Percentiles rank a stretch among this genome's conserved stretches.
These are phyloP conservation scores for Phacellophora camtschatica DNA, from an alignment of 30 jellyfish, hydroid and myxozoan genomes.

Conservation along the genomic window DNA sequence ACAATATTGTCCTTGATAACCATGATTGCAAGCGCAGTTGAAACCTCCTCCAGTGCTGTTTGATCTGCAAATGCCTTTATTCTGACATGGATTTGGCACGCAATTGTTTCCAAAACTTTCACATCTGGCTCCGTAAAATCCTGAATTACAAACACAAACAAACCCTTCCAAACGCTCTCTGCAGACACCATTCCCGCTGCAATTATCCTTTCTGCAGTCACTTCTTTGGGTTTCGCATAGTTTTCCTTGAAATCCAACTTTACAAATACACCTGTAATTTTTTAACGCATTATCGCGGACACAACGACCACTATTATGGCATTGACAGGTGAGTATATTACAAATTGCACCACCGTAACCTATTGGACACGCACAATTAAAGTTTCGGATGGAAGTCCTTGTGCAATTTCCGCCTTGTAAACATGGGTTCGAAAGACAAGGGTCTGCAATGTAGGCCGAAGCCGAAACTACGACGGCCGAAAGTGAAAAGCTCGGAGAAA, in stretches of 20 bases:
- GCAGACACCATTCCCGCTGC: constrained; percentile 71
- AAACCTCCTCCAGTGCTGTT: constrained; percentile 48
- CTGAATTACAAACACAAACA: constrained; percentile 59
- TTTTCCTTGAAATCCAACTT: constrained; percentile 63
- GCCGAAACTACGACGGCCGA: no score
- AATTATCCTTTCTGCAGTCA: constrained; percentile 58
- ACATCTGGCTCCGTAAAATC: constrained; percentile 51
- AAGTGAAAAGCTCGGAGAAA: background rate
- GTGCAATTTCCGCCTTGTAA: constrained; percentile 55
- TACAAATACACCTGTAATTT: constrained; percentile 62
- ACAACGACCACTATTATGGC: constrained; percentile 81
- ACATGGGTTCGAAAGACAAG: constrained; percentile 58
- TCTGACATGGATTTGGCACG: constrained; percentile 57
- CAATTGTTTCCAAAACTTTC: constrained; percentile 10
- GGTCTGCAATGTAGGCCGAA: background rate
- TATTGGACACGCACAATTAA: constrained; percentile 63
- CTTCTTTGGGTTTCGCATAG: constrained; percentile 42
- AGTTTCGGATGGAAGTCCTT: background rate
- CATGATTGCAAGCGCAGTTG: constrained; percentile 63
- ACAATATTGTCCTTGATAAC: constrained; percentile 74
- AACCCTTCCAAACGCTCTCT: constrained; percentile 68
- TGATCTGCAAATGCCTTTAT: constrained; percentile 63
- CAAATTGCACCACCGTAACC: constrained; percentile 82
- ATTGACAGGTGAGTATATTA: constrained; percentile 60
- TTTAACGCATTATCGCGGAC: constrained; percentile 33